phyloP scores from a whole-genome alignment of 2,797 vertebrate species.

The Chelmon rostratus region DNA sequence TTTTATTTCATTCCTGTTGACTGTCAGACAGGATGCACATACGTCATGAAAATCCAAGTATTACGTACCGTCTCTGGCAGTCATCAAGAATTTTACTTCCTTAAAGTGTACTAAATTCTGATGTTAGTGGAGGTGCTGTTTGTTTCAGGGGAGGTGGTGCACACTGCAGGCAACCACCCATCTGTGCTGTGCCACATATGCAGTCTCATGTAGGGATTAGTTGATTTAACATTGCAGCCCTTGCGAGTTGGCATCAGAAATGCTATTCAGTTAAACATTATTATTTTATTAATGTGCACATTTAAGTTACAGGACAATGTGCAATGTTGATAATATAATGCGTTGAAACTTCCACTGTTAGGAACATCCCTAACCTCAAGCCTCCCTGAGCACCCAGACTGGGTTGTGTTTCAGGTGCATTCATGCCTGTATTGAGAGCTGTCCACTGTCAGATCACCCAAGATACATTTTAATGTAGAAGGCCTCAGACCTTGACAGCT shows the following conservation, averaged over 20 bases:
- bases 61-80: neutral
- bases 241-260: too few species aligned
- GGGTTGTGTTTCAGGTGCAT: neutral
- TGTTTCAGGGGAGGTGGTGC: neutral
- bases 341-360: too few species aligned
- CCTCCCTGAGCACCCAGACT: neutral
- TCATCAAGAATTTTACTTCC: neutral
- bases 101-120: neutral
- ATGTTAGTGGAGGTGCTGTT: neutral
- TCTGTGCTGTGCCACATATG: neutral
- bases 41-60: neutral
- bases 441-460: neutral
- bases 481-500: conserved; percentile 13
- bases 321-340: too few species aligned
- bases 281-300: too few species aligned
- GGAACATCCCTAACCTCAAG: too few species aligned
- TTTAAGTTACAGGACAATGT: too few species aligned
- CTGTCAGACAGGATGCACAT: neutral
- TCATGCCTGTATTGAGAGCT: neutral
- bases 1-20: neutral
- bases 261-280: too few species aligned
- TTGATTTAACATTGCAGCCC: too few species aligned
- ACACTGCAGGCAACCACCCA: neutral
- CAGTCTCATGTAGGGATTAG: too few species aligned
- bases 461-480: neutral